Percentiles rank a stretch among this genome's conserved stretches.
These are phyloP conservation scores for Cantharis lateralis DNA, from an alignment of 2,888 invertebrate genomes.

Conservation along the genomic window DNA sequence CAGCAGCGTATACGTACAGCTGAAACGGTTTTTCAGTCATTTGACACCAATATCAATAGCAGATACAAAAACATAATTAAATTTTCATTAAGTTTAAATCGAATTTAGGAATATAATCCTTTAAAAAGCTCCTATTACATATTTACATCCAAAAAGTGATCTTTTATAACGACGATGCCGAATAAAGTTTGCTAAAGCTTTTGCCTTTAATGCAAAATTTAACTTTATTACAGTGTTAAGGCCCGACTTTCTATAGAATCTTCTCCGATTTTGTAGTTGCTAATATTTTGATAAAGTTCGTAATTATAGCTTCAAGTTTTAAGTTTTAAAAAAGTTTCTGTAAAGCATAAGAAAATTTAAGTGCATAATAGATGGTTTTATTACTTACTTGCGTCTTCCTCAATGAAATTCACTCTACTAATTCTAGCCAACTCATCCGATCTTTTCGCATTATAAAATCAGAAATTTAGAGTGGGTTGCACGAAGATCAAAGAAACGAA, in stretches of 20 bases:
- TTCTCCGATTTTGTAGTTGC: slow-evolving; percentile 15
- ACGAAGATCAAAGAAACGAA: not conserved
- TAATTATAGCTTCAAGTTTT: slow-evolving; percentile 17
- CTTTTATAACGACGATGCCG: slow-evolving; percentile 9
- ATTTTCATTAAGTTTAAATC: not conserved
- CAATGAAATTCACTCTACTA: not conserved
- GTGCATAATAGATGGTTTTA: not conserved
- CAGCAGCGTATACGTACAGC: not conserved
- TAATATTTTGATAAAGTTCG: slow-evolving; percentile 17
- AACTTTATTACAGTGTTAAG: slow-evolving; percentile 20
- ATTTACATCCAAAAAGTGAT: slow-evolving; percentile 11
- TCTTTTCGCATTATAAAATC: not conserved
- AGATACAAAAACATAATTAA: not conserved
- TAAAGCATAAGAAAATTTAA: not conserved
- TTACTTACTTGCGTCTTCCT: not conserved
- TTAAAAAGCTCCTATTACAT: slow-evolving; percentile 12
- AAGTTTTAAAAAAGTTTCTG: slow-evolving; percentile 4
- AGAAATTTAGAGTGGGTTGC: not conserved
- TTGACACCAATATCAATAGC: not conserved
- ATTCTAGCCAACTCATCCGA: not conserved
- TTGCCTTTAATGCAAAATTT: slow-evolving; percentile 17
- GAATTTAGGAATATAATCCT: not conserved
- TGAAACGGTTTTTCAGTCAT: not conserved
- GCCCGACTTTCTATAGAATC: slow-evolving; percentile 15
- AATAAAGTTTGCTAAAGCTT: slow-evolving; percentile 14